Base-by-base conservation (phyloP, 2,888 invertebrate genomes). In the Cheilosia grossa region DNA sequence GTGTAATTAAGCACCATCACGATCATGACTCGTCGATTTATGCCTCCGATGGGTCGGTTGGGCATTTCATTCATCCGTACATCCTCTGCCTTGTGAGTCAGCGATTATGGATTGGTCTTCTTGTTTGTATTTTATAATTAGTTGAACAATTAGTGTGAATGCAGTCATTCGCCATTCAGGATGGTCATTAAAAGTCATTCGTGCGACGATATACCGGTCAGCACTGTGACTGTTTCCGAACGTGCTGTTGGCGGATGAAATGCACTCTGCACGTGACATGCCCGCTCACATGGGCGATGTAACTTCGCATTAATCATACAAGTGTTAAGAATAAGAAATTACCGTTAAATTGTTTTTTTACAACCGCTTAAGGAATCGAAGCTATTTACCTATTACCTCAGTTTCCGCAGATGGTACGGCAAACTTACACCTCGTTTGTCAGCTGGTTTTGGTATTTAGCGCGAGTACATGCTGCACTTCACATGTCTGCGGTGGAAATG, bases 351-450 rank as follows among this genome's bases (percentile, higher is more conserved):
- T 49, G 27, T 49, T 37, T 27, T 70, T 37, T 33, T 9, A 40
- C 40, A 24, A 40, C 58, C 70, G 15, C 27, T 70, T 13, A 17
- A 59, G 59, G 37, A 58, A 51, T 21, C 10, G 21, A 70, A 37
- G 24, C 37, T 15, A 47, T 58, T 58, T 37, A 58, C 70, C 70
- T 59, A 70, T 37, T 70, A 49, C 58, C 70, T 70, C 27, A 70
- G 58, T 70, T 70, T 70, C 21, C 51, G 19, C 27, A 30, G 21
- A 69, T 21, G 44, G 67, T 17, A 53, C 17, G 19, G 17, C 33
- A 63, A 7, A 17, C 27, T 33, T 51, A 10, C 54, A 13, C 21
- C 15, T 15, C 44, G 13, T 54, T 54, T 44, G 44, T 69, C 19
- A 13, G 44, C 63, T 19, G 30, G 30, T 33, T 30, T 19, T 54